Evolutionary conservation across 2,113 vertebrate genomes (phyloP).

Genomic region (Gasterosteus nipponicus): DNA sequence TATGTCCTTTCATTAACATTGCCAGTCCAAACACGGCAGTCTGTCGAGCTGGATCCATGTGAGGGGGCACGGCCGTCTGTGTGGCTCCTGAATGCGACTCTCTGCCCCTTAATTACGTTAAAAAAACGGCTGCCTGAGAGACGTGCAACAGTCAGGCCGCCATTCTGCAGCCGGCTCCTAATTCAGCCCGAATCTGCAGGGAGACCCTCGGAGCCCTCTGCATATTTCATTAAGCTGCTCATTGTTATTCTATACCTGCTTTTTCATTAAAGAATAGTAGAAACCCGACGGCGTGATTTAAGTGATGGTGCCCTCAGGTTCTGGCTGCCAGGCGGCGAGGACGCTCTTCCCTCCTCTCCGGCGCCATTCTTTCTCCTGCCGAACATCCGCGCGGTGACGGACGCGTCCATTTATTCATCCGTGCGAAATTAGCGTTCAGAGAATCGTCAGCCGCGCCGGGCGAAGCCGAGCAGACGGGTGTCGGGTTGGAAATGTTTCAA

Average conservation of each 20-base stretch:
- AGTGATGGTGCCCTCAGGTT: slow-evolving; percentile 12
- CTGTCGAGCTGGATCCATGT: background rate
- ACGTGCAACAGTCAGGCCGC: slow-evolving; percentile 39
- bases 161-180: slow-evolving; percentile 24
- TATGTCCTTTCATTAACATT: slow-evolving; percentile 11
- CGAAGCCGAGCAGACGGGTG: too few species aligned
- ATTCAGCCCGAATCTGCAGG: slow-evolving; percentile 55
- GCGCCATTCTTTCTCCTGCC: slow-evolving; percentile 9
- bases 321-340: slow-evolving; percentile 22
- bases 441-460: slow-evolving; percentile 22
- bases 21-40: slow-evolving; percentile 5
- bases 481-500: too few species aligned
- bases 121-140: slow-evolving; percentile 33
- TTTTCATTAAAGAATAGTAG: slow-evolving; percentile 73
- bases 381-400: slow-evolving; percentile 54
- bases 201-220: slow-evolving; percentile 67
- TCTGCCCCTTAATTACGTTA: slow-evolving; percentile 24
- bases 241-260: slow-evolving; percentile 72
- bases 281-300: slow-evolving; percentile 60
- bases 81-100: background rate
- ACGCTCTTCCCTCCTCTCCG: slow-evolving; percentile 21
- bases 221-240: slow-evolving; percentile 70
- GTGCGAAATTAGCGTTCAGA: slow-evolving; percentile 44
- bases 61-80: background rate
- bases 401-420: slow-evolving; percentile 41